These are phyloP conservation scores for Perccottus glenii DNA, from an alignment of 2,113 vertebrate genomes.

Conservation along the genomic window DNA sequence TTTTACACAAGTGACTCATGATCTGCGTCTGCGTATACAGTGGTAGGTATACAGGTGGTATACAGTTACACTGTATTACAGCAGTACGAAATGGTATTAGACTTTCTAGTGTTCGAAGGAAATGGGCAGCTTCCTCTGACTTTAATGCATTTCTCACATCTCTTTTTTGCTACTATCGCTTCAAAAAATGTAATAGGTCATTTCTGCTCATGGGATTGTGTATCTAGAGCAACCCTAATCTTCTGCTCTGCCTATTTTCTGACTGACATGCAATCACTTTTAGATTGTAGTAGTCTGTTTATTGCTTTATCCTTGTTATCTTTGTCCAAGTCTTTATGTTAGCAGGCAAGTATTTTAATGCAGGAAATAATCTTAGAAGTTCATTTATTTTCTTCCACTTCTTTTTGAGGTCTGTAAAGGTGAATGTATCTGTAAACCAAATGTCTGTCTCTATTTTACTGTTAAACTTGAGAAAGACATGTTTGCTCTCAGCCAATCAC, in stretches of 20 bases:
- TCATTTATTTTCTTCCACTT: too few species aligned
- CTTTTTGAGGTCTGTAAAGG: too few species aligned
- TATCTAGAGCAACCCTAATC: constrained; percentile 74
- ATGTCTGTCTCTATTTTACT: too few species aligned
- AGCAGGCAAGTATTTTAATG: too few species aligned
- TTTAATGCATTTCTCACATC: constrained; percentile 27
- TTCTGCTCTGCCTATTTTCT: constrained; percentile 57
- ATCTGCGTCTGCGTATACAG: too few species aligned
- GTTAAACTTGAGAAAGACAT: too few species aligned
- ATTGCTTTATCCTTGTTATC: constrained; percentile 10
- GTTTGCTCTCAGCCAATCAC: too few species aligned
- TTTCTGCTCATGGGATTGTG: constrained; percentile 67
- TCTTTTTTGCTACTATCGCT: constrained; percentile 27
- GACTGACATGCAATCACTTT: constrained; percentile 39
- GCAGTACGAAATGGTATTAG: constrained; percentile 36
- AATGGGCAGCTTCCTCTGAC: constrained; percentile 24
- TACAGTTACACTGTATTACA: neutral
- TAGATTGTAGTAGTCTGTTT: too few species aligned
- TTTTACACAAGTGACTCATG: too few species aligned
- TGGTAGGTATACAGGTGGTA: too few species aligned
- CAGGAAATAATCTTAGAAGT: too few species aligned
- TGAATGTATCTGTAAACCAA: too few species aligned
- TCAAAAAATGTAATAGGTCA: constrained; percentile 68
- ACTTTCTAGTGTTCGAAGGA: constrained; percentile 31
- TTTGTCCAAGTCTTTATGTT: neutral